These are phyloP conservation scores for Podotricha telesiphe DNA, from an alignment of 2,888 invertebrate genomes.

Conservation along the genomic window DNA sequence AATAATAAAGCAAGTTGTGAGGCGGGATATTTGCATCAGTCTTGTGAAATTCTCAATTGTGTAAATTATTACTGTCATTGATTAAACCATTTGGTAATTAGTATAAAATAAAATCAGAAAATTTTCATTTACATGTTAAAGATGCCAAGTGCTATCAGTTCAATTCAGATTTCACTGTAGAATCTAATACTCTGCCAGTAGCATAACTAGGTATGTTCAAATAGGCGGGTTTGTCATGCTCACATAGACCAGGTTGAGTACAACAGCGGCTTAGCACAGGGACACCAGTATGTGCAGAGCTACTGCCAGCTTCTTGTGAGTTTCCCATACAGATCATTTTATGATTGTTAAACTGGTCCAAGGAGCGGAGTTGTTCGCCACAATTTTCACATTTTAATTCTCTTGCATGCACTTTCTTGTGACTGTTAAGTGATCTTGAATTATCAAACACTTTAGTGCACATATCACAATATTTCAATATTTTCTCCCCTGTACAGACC, in stretches of 20 bases:
- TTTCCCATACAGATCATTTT: conserved; percentile 76
- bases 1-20: conserved; percentile 84
- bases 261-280: conserved; percentile 69
- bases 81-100: conserved; percentile 79
- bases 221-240: conserved; percentile 81
- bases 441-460: conserved; percentile 83
- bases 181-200: conserved; percentile 74
- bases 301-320: conserved; percentile 63
- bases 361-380: conserved; percentile 79
- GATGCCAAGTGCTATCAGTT: conserved; percentile 63
- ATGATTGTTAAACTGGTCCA: conserved; percentile 80
- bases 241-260: conserved; percentile 77
- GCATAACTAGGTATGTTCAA: conserved; percentile 81
- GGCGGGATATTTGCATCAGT: conserved; percentile 85
- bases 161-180: conserved; percentile 78
- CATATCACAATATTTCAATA: conserved; percentile 82
- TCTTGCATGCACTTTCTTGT: conserved; percentile 81
- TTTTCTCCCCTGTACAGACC: conserved; percentile 80
- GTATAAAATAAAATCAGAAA: conserved; percentile 61
- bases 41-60: conserved; percentile 82
- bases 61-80: conserved; percentile 78
- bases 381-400: conserved; percentile 80
- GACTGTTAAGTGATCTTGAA: conserved; percentile 80
- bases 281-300: conserved; percentile 49
- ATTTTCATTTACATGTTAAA: conserved; percentile 38